Base-by-base conservation (phyloP, 2,113 vertebrate genomes). In the Rutilus rutilus region DNA sequence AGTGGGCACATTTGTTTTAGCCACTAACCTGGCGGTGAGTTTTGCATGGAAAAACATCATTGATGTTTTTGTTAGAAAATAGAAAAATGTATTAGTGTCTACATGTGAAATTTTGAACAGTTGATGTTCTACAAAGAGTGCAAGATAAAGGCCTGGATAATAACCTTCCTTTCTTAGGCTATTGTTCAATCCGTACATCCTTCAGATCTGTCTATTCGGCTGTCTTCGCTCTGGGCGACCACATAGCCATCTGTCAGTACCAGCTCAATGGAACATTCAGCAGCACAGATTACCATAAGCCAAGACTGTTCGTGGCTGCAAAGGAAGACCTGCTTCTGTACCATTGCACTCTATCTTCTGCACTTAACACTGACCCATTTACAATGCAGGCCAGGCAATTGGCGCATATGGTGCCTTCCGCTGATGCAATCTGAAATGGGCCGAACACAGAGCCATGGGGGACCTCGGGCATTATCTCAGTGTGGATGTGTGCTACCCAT, bases 241-340 rank as follows among this genome's bases (percentile, higher is more conserved):
- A 90, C 93, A 90, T 91, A 91, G 90, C 92, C 92, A 91, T 93
- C 91, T 94, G 93, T 93, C 92, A 84, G 69, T 62, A 85, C 82
- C 82, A 77, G 83, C 88, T 86, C 85, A 85, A 89, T 78, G 52
- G 75, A 85, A 86, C 85, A 89, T 89, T 89, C 78, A 90, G 91
- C 88, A 87, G 90, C 85, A 78, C 80, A 90, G 93, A 94, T 94
- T 94, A 94, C 74, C 85, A 93, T 93, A 93, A 93, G 89, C 87
- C 91, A 91, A 93, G 92, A 90, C 78, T 8, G 57, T 88, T 82
- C 80, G 33, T 73, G 39, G 64, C 67, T 82, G 82, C 45, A 65
- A 71, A 84, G 78, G 86, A 84, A 87, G 84, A 52, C 71, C 45
- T 69, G 67, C 45, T 85, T 76, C 33, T 83, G 57, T 64, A 45